Conservation (phyloP, 64 coral and sea anemone species). For the Pocillopora damicornis region DNA sequence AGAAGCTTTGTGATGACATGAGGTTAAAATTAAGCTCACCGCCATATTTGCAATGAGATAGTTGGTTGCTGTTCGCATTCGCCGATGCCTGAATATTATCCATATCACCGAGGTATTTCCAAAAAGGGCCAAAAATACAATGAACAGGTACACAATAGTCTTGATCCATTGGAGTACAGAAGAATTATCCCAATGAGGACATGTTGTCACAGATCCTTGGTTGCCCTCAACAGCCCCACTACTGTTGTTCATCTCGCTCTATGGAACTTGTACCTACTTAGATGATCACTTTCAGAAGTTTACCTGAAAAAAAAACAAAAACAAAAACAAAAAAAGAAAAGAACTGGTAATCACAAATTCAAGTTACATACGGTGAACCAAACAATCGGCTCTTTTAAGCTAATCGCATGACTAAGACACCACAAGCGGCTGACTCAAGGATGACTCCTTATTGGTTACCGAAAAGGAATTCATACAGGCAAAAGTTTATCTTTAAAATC, state of each 20-base stretch:
- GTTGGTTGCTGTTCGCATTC: conserved; percentile 46
- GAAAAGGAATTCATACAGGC: too few species aligned
- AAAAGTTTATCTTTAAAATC: too few species aligned
- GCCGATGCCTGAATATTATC: conserved; percentile 31
- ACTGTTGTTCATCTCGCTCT: conserved; percentile 19
- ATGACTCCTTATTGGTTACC: too few species aligned
- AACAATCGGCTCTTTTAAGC: too few species aligned
- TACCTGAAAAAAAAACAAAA: too few species aligned
- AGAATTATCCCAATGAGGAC: background rate
- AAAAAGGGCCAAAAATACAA: conserved; percentile 24
- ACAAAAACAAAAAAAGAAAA: too few species aligned
- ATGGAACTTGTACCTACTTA: too few species aligned
- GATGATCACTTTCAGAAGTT: too few species aligned
- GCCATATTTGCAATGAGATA: conserved; percentile 60
- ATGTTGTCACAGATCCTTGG: background rate
- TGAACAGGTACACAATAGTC: conserved; percentile 6
- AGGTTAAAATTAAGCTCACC: background rate
- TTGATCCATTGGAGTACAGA: conserved; percentile 17
- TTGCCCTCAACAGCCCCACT: background rate
- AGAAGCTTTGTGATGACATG: background rate
- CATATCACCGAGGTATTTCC: conserved; percentile 40
- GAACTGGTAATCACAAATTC: too few species aligned
- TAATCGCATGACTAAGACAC: too few species aligned
- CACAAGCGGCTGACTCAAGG: too few species aligned
- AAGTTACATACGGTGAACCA: too few species aligned